A percentile compares a stretch with the other conserved stretches of the same genome.
Conservation (phyloP, 2,888 invertebrate genomes). For the Leptodirus hochenwartii region DNA sequence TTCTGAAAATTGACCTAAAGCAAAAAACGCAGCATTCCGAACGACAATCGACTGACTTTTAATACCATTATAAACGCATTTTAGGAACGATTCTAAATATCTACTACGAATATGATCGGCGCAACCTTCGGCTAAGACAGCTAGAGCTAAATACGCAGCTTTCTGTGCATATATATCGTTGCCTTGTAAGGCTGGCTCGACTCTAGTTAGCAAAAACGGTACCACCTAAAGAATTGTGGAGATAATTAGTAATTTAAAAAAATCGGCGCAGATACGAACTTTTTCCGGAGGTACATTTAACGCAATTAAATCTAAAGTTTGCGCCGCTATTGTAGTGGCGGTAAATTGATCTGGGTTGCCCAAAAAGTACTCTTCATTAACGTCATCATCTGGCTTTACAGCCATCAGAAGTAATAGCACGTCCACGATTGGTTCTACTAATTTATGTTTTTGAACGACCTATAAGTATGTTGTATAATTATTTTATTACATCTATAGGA, state of each 20-base stretch:
- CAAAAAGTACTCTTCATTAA: constrained; percentile 43
- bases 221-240: no score
- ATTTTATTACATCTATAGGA: constrained; percentile 1
- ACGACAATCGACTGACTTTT: constrained; percentile 42
- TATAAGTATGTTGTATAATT: constrained; percentile 9
- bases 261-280: no score
- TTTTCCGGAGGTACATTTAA: constrained; percentile 60
- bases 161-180: constrained; percentile 43
- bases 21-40: constrained; percentile 58
- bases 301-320: constrained; percentile 56
- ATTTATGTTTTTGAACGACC: constrained; percentile 45
- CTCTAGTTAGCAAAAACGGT: constrained; percentile 40
- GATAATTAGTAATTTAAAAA: no score
- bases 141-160: constrained; percentile 54
- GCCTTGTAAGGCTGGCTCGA: constrained; percentile 44
- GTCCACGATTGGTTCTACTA: constrained; percentile 47
- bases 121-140: constrained; percentile 62
- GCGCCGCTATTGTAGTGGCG: constrained; percentile 48
- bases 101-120: constrained; percentile 53
- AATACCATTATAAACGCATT: constrained; percentile 52
- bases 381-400: constrained; percentile 37
- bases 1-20: constrained; percentile 66
- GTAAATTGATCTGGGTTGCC: constrained; percentile 42
- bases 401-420: constrained; percentile 53
- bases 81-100: constrained; percentile 48